These are phyloP conservation scores for Candidula unifasciata DNA, from an alignment of 2,888 invertebrate species.

Conservation along the genomic window DNA sequence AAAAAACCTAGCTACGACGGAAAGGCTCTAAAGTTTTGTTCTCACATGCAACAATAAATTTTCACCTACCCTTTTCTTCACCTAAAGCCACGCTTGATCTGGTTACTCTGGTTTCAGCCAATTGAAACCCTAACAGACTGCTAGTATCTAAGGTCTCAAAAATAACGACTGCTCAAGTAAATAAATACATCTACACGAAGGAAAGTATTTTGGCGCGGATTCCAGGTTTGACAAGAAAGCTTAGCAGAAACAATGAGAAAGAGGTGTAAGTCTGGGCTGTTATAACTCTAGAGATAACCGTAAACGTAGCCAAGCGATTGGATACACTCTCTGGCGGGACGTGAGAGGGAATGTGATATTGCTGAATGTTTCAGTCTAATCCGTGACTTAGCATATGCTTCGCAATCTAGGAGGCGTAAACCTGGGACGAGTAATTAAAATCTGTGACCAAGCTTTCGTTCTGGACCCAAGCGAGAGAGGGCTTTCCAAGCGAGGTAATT, in stretches of 20 bases:
- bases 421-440: constrained; percentile 1
- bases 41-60: neutral
- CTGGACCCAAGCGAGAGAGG: neutral
- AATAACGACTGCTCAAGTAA: too few species aligned
- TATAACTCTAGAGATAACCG: constrained; percentile 14
- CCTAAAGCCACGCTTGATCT: neutral
- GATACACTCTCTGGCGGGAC: neutral
- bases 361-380: constrained; percentile 17
- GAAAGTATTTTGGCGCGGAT: too few species aligned
- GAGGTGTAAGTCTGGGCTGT: constrained; percentile 16
- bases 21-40: neutral
- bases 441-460: neutral
- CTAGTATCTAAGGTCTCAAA: too few species aligned
- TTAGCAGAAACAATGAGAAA: constrained; percentile 6
- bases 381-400: constrained; percentile 28
- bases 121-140: too few species aligned
- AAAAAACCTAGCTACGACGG: too few species aligned
- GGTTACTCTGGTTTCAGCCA: too few species aligned
- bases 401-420: neutral
- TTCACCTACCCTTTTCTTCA: neutral
- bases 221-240: neutral
- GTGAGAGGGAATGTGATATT: constrained; percentile 21
- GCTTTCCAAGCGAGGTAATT: neutral
- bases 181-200: too few species aligned
- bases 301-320: constrained; percentile 44